Conservation (phyloP, 2,888 invertebrate genomes). For the Hyalella azteca region DNA sequence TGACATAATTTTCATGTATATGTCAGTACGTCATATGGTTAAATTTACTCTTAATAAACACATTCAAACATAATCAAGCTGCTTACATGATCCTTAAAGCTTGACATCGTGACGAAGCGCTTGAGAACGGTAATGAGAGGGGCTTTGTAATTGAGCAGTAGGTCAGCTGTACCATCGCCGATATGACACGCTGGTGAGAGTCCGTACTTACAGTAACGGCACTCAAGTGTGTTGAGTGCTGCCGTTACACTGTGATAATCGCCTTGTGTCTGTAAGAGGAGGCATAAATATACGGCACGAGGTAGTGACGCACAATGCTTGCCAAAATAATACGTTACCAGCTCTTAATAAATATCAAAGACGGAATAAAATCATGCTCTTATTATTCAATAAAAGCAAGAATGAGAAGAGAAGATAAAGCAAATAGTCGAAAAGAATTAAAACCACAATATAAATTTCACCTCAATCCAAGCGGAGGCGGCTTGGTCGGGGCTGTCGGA, state of each 20-base stretch:
- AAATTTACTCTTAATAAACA: neutral
- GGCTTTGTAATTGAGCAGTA: conserved; percentile 76
- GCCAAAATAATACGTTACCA: too few relatives aligned
- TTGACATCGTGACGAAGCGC: conserved; percentile 6
- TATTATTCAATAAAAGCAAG: neutral
- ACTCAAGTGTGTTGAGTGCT: neutral
- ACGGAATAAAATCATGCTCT: too few relatives aligned
- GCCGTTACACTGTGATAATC: neutral
- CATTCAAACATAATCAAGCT: neutral
- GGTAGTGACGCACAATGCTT: neutral
- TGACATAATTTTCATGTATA: neutral
- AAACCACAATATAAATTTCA: neutral
- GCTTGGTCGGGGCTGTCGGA: neutral
- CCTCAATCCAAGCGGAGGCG: neutral
- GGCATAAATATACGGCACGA: neutral
- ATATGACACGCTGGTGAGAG: conserved; percentile 79
- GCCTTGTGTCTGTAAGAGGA: neutral
- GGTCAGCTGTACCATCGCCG: conserved; percentile 79
- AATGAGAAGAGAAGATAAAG: neutral
- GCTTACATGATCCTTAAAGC: conserved; percentile 9
- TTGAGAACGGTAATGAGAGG: conserved; percentile 62
- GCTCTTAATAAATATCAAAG: too few relatives aligned
- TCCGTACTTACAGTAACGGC: conserved; percentile 65
- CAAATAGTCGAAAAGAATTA: neutral
- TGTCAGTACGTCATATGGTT: neutral